Base-by-base conservation (phyloP, 2,888 invertebrate species). In the Leptarthrus brevirostris region DNA sequence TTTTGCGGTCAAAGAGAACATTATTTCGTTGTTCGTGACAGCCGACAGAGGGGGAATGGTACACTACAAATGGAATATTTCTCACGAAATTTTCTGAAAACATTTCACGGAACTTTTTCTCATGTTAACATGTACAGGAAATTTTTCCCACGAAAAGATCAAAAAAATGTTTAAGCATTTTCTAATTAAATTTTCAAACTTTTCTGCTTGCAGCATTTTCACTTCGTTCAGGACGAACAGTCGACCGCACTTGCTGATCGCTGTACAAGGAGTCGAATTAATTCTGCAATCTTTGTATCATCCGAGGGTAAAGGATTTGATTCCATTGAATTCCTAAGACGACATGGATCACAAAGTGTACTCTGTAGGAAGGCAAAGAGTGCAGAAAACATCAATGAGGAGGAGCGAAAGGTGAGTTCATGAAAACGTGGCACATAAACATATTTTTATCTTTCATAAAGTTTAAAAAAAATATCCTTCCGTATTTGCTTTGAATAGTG, bases 271-370 rank as follows among this genome's bases (percentile, higher is more conserved):
- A 92, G 93, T 76, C 89, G 94, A 73, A 92, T 94, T 82, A 94
- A 94, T 84, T 94, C 94, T 75, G 94, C 94, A 79, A 93, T 94
- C 81, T 94, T 93, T 84, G 91, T 93, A 75, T 92, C 92, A 70
- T 90, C 91, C 77, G 91, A 91, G 80, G 91, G 91, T 0, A 87
- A 90, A 30, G 91, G 91, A 24, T 92, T 93, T 81, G 92, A 93
- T 81, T 92, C 93, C 76, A 90, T 92, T 80, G 93, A 93, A 85
- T 93, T 93, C 82, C 86, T 93, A 80, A 88, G 93, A 69, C 87
- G 93, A 74, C 92, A 93, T 82, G 93, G 93, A 26, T 93, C 93
- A 14, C 92, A 92, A 80, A 93, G 93, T 72, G 90, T 89, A 79
- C 86, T 93, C 74, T 93, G 93, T 82, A 89, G 93, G 40, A 93